These are phyloP conservation scores for Meriones unguiculatus DNA, from an alignment of 2,113 vertebrate species.

Conservation along the genomic window DNA sequence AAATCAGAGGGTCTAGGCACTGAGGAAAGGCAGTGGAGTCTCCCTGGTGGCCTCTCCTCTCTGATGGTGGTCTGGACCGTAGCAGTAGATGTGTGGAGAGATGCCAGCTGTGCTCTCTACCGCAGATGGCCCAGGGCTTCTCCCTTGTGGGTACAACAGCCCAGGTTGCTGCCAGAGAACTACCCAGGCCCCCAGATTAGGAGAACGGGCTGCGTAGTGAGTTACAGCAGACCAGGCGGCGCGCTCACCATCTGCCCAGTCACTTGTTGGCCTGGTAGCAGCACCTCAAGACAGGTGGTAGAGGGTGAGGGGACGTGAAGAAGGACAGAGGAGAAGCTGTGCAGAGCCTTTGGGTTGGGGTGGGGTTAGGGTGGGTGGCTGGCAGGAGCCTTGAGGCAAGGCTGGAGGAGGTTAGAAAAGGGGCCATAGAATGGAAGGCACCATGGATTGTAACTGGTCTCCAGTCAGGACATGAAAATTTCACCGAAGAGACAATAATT, in stretches of 20 bases:
- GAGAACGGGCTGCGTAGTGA: not conserved
- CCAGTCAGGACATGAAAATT: not conserved
- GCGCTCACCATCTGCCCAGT: not conserved
- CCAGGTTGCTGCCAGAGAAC: slow-evolving; percentile 16
- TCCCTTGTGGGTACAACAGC: not conserved
- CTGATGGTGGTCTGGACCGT: not conserved
- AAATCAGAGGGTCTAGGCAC: not conserved
- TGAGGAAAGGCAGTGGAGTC: not conserved
- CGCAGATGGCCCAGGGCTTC: not conserved
- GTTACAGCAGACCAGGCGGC: not conserved
- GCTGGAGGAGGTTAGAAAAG: not conserved
- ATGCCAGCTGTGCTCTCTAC: not conserved
- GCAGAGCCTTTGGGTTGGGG: not conserved
- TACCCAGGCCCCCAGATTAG: slow-evolving; percentile 1
- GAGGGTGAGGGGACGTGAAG: not conserved
- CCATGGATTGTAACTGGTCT: not conserved
- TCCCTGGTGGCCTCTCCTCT: not conserved
- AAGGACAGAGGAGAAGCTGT: not conserved
- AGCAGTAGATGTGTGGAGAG: slow-evolving; percentile 6
- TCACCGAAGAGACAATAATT: not conserved
- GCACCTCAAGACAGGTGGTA: not conserved
- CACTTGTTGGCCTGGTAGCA: not conserved
- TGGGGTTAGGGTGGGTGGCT: not conserved
- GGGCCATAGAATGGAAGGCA: not conserved
- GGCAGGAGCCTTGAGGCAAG: not conserved